Evolutionary conservation across 2,888 invertebrate genomes (phyloP), one percentile per base, ranked within the genome.

Genomic region (Frankliniella intonsa): DNA sequence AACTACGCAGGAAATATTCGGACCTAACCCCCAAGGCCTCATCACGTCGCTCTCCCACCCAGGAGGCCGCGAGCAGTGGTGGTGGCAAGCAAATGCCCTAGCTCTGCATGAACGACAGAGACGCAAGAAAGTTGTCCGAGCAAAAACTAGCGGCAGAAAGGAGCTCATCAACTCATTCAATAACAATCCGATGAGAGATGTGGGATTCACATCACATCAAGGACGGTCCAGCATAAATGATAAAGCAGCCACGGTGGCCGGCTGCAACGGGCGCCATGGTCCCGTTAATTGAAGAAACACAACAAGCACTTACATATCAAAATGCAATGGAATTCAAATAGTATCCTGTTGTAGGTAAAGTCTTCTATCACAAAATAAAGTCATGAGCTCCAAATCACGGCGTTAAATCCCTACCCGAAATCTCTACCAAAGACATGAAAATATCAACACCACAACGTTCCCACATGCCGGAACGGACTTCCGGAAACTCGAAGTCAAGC

Each of bases 371-470:
- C 38, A 38, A 38, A 38, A 38, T 5, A 38, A 38, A 38, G 5
- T 38, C 3, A 19, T 55, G 17, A 55, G 55, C 19, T 55, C 14
- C 11, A 55, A 55, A 55, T 55, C 14, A 55, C 14, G 55, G 17
- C 55, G 12, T 38, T 38, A 38, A 38, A 5, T 38, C 38, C 38
- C 38, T 38, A 2, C 38, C 38, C 2, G 3, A 38, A 38, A 38
- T 38, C 38, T 38, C 38, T 0, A 76, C 12, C 69, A 76, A 12
- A 25, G 12, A 1, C 25, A 22, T 76, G 69, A 76, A 25, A 25
- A 76, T 76, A 76, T 76, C 69, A 76, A 76, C 69, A 76, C 69
- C 69, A 76, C 69, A 76, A 76, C 69, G 69, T 76, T 76, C 25
- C 55, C 69, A 76, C 69, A 76, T 76, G 69, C 69, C 69, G 69